Base-by-base conservation (phyloP, 2,113 vertebrate genomes). In the Trematocara variabile region DNA sequence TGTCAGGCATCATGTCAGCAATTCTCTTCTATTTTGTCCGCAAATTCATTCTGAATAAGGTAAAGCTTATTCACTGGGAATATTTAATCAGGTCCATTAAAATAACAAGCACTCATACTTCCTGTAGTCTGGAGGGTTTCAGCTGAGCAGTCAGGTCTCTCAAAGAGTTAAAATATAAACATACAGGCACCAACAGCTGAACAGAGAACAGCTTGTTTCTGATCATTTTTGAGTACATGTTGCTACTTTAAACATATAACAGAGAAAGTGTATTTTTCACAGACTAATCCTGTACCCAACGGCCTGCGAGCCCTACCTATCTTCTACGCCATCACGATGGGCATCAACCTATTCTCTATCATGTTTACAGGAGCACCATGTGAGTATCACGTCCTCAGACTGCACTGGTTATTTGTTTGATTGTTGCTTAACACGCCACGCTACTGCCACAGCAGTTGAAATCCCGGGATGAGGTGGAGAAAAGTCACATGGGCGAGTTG, bases 261-360 rank as follows among this genome's bases (percentile, higher is more conserved):
- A n/a, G 16, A 75, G 16, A 75, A 11, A 75, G 9, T 75, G 33
- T 82, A 11, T 65, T 82, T 16, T 65, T 70, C 34, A 22, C 93
- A 99, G 98, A 93, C 90, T 3, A 96, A 99, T 93, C 98, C 98
- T 1, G 96, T 98, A 70, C 97, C 98, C 68, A 99, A 97, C 0
- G 98, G 98, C 79, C 94, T 99, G 86, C 96, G 96, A 94, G 97
- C 98, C 60, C 89, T 99, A 79, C 98, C 98, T 0, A 0, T 99
- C 88, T 99, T 99, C 96, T 99, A 99, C 9, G 98, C 96, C 70
- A 96, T 97, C 85, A 99, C 98, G 0, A 92, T 99, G 94, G 97
- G 97, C 30, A 96, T 99, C 94, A 99, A 99, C 94, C 95, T 99
- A 37, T 99, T 99, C 95, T 99, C 98, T 89, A 99, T 99, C 95